phyloP scores from a whole-genome alignment of 2,113 vertebrate species.

The Rhinolophus ferrumequinum region DNA sequence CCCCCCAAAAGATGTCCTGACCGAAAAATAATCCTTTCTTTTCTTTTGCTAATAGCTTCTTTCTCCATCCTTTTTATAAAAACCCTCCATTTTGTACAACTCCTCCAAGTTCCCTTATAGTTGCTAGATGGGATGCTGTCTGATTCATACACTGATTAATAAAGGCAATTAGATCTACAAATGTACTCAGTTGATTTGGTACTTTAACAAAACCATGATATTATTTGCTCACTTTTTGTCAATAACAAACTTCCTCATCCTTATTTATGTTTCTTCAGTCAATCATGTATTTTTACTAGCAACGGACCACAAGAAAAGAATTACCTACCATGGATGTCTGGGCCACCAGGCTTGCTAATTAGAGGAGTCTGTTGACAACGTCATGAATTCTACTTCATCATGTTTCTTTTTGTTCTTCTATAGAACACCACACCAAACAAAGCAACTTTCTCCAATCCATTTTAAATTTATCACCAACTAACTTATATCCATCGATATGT shows the following conservation, averaged over 20 bases:
- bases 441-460: not conserved
- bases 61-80: no score
- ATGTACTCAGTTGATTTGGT: not conserved
- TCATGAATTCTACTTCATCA: not conserved
- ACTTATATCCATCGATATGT: slow-evolving; percentile 27
- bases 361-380: not conserved
- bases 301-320: slow-evolving; percentile 9
- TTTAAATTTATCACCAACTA: not conserved
- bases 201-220: not conserved
- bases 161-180: not conserved
- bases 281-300: not conserved
- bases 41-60: not conserved
- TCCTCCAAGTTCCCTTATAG: not conserved
- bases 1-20: not conserved
- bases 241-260: slow-evolving; percentile 23
- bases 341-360: slow-evolving; percentile 5
- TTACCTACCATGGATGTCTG: not conserved
- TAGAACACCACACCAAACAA: not conserved
- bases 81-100: not conserved
- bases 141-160: not conserved
- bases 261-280: not conserved
- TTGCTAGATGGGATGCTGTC: not conserved
- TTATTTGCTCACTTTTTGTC: slow-evolving; percentile 62
- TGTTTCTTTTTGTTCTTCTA: not conserved
- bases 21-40: not conserved